Conservation (phyloP, 2,113 vertebrate species). For the Ciconia boyciana region DNA sequence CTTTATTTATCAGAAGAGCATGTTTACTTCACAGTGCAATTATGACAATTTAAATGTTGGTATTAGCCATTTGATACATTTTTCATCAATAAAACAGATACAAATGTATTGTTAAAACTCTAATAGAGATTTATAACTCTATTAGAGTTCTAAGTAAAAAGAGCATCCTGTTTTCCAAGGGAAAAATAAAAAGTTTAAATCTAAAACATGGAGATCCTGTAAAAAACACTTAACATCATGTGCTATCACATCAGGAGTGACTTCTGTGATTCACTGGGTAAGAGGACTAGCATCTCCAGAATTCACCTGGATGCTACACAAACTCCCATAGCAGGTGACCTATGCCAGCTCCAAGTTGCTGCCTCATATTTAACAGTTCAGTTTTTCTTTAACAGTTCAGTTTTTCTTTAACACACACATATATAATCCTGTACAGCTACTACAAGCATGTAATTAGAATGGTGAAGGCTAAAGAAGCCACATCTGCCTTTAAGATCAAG, state of each 20-base stretch:
- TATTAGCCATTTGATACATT: not conserved
- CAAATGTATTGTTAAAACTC: not conserved
- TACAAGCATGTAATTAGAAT: not conserved
- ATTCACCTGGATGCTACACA: not conserved
- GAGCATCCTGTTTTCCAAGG: not conserved
- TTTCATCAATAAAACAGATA: not conserved
- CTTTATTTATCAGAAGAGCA: not conserved
- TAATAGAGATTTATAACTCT: not conserved
- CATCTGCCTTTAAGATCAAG: not conserved
- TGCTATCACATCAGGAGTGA: not conserved
- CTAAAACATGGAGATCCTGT: not conserved
- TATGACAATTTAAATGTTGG: not conserved
- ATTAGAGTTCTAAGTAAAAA: not conserved
- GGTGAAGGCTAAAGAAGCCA: not conserved
- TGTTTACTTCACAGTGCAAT: not conserved
- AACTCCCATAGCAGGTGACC: not conserved
- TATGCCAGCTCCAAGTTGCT: not conserved
- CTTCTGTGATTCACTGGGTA: not conserved
- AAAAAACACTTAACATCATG: not conserved
- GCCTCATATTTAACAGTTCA: not conserved
- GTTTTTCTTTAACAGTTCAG: not conserved
- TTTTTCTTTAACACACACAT: no score
- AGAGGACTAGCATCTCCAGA: not conserved
- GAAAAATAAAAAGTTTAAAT: not conserved
- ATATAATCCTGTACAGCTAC: not conserved